Base-by-base conservation (phyloP, 2,888 invertebrate species). In the Hydropsyche betteni region DNA sequence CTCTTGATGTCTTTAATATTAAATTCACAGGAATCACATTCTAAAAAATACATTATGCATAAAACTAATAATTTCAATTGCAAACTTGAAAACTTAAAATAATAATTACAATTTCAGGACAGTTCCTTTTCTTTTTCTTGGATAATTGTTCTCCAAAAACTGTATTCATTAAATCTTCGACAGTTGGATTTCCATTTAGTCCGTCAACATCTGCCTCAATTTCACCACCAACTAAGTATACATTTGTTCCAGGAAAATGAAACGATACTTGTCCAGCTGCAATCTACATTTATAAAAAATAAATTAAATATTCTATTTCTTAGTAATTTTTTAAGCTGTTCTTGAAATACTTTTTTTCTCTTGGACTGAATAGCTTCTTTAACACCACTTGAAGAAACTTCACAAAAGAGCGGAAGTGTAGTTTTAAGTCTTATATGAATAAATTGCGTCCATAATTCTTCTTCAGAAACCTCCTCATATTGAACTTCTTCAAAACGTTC, bases 251-350 rank as follows among this genome's bases (percentile, higher is more conserved):
- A 79, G 90, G 86, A 80, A 93, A 88, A 81, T 90, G 89, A 82
- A 94, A 94, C 74, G 91, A 91, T 50, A 92, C 89, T 83, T 90
- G 91, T 1, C 93, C 93, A 75, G 92, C 90, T 44, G 92, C 91
- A 80, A 93, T 89, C 86, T 90, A 80, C 33, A 33, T 69, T 7
- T 58, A 53, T 24, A 53, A 70, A 50, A 69, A 10, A 7, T 75
- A 16, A 55, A 16, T 52, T 55, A 24, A 74, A 55, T 61, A 38
- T 24, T 24, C 24, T 24, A 2, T 2, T 2, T 24, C 24, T 24
- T 2, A 24, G 2, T 24, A 24, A 24, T 24, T 24, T 24, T 24
- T 24, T 24, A 24, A 24, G 24, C 24, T 1, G 24, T 2, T 12
- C 44, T 72, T 51, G 0, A 51, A 51, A 2, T 51, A 90, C 90